These are phyloP conservation scores for Heliconius congener DNA, from an alignment of 1,140 invertebrate species.

Conservation along the genomic window DNA sequence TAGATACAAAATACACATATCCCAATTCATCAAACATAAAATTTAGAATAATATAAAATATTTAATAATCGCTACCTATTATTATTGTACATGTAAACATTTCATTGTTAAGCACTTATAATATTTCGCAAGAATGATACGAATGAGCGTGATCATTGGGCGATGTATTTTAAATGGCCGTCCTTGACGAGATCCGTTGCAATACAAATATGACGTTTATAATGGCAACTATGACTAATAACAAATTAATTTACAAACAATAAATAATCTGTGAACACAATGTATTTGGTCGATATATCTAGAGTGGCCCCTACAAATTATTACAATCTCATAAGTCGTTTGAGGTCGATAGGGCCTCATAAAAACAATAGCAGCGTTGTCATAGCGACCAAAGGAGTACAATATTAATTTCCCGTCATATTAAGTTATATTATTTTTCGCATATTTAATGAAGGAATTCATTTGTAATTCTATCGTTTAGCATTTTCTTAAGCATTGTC, in stretches of 20 bases:
- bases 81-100: constrained; percentile 1
- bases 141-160: constrained; percentile 41
- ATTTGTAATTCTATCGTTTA: constrained; percentile 29
- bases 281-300: constrained; percentile 46
- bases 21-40: not conserved
- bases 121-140: constrained; percentile 24
- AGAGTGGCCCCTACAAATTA: constrained; percentile 37
- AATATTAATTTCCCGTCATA: not conserved
- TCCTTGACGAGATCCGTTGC: constrained; percentile 64
- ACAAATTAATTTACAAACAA: constrained; percentile 71
- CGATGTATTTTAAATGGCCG: constrained; percentile 52
- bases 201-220: constrained; percentile 55
- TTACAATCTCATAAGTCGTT: not conserved
- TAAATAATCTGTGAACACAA: constrained; percentile 52
- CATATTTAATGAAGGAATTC: constrained; percentile 22
- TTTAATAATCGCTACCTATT: not conserved
- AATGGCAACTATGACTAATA: constrained; percentile 67
- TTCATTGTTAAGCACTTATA: not conserved
- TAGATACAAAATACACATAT: not conserved
- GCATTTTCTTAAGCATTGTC: constrained; percentile 46
- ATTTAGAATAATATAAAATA: not conserved
- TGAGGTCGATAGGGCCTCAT: not conserved
- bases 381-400: not conserved
- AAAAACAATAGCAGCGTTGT: not conserved
- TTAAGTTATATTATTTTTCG: constrained; percentile 9